Conservation (phyloP, 2,888 invertebrate genomes). For the Kuschelorhynchus macadamiae region DNA sequence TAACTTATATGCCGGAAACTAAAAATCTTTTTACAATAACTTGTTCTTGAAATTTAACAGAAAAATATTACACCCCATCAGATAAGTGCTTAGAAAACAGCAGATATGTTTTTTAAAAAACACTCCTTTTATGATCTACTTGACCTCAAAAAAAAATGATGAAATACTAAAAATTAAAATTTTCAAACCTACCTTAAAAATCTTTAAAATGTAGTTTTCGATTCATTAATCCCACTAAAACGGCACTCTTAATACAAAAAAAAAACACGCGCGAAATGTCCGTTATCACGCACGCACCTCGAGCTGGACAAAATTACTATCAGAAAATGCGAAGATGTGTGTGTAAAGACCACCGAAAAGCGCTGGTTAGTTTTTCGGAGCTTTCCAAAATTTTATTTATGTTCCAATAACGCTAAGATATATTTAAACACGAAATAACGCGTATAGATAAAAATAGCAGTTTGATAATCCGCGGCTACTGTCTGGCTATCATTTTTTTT, state of each 20-base stretch:
- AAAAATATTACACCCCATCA: too few relatives aligned
- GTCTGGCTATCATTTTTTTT: conserved; percentile 30
- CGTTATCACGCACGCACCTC: not conserved
- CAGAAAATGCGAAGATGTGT: conserved; percentile 23
- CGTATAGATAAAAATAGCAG: conserved; percentile 45
- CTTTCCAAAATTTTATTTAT: conserved; percentile 49
- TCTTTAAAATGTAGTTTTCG: too few relatives aligned
- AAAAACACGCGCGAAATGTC: not conserved
- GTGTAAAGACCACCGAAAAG: conserved; percentile 29
- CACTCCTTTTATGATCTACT: too few relatives aligned
- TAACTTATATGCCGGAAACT: too few relatives aligned
- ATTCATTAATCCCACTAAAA: conserved; percentile 4
- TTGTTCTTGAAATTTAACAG: too few relatives aligned
- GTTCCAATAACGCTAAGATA: conserved; percentile 49
- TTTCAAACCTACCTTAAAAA: too few relatives aligned
- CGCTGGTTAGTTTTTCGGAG: conserved; percentile 38
- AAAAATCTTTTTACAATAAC: too few relatives aligned
- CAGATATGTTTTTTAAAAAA: too few relatives aligned
- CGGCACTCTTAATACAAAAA: conserved; percentile 13
- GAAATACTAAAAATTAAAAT: too few relatives aligned
- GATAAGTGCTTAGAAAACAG: too few relatives aligned
- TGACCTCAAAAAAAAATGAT: too few relatives aligned
- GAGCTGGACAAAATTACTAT: conserved; percentile 1
- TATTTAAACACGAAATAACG: conserved; percentile 48
- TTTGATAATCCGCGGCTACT: conserved; percentile 37